A percentile compares a stretch with the other conserved stretches of the same genome.
These are phyloP conservation scores for Torymus tubicola DNA, from an alignment of 2,888 invertebrate genomes.

Conservation along the genomic window DNA sequence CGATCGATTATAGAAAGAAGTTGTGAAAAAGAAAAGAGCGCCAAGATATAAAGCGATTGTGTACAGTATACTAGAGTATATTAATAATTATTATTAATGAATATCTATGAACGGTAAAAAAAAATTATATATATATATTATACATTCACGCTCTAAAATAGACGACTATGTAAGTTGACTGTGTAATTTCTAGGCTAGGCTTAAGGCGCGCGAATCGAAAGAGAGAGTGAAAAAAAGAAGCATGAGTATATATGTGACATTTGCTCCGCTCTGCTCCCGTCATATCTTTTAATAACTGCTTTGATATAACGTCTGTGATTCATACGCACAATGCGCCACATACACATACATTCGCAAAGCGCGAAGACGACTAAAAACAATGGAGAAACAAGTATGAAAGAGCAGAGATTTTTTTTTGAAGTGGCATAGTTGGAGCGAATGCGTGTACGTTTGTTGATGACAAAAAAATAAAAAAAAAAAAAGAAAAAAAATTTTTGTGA, in stretches of 20 bases:
- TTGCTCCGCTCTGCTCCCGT: conserved; percentile 60
- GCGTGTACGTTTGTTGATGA: conserved; percentile 58
- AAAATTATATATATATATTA: conserved; percentile 62
- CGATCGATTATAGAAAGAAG: conserved; percentile 54
- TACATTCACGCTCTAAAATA: conserved; percentile 69
- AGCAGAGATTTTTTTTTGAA: conserved; percentile 41
- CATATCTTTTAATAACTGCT: conserved; percentile 61
- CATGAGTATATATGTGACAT: conserved; percentile 58
- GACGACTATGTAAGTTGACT: conserved; percentile 67
- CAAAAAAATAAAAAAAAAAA: conserved; percentile 24
- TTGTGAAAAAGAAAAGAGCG: conserved; percentile 63
- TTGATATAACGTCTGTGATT: conserved; percentile 64
- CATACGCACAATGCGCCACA: conserved; percentile 63
- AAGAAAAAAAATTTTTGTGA: conserved; percentile 50
- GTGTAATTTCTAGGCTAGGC: conserved; percentile 65
- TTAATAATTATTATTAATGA: conserved; percentile 72
- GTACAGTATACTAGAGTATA: conserved; percentile 75
- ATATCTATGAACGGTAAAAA: conserved; percentile 67
- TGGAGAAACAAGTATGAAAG: conserved; percentile 19
- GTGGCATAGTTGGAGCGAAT: conserved; percentile 44
- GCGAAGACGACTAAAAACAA: conserved; percentile 44
- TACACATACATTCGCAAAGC: conserved; percentile 29
- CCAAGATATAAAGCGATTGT: conserved; percentile 72
- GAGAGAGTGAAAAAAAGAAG: conserved; percentile 35
- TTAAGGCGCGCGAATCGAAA: conserved; percentile 58